Evolutionary conservation across 2,113 vertebrate genomes (phyloP), one percentile per base, ranked within the genome.

Genomic region (Glareola pratincola): DNA sequence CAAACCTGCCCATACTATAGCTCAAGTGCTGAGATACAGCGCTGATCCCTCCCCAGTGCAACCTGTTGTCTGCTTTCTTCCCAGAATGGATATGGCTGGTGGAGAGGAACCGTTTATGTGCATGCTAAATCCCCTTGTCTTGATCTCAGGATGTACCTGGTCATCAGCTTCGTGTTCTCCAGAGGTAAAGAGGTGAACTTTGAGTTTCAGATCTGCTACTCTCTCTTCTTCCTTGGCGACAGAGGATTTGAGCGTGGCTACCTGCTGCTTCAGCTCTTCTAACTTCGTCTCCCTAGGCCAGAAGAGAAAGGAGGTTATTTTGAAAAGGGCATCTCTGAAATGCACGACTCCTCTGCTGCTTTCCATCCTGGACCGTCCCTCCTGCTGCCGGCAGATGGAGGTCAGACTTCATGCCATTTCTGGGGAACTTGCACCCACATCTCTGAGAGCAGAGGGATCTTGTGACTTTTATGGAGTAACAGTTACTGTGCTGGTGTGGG

Each of bases 251-350:
- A 99, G 95, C 4, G 98, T 80, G 26, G 60, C 77, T 15, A 98
- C 97, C 97, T 98, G 98, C 43, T 97, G 60, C 20, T 97, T 97
- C 12, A 99, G 94, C 78, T 97, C 98, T 66, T 98, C 98, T 45
- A 98, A 82, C 41, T 99, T 98, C 78, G 95, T 91, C 73, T 99
- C 98, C 98, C 99, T 99, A 69, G 23, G 50, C 27, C 34, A 69
- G 54, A 90, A 91, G 50, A 62, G 27, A 56, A 67, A 48, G 43
- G 11, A 60, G 7, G 14, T 63, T 56, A 4, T 39, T 73, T 53
- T 39, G 56, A 57, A 45, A 18, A 32, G 15, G 10, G 20, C 56
- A 11, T 12, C 20, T 26, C 57, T 41, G 68, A 50, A 88, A 14
- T 60, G 14, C 32, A 0, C 0, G 5, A 1, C 32, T 45, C 14